Evolutionary conservation across 1,140 invertebrate genomes (phyloP).

Genomic region (Drosophila persimilis): DNA sequence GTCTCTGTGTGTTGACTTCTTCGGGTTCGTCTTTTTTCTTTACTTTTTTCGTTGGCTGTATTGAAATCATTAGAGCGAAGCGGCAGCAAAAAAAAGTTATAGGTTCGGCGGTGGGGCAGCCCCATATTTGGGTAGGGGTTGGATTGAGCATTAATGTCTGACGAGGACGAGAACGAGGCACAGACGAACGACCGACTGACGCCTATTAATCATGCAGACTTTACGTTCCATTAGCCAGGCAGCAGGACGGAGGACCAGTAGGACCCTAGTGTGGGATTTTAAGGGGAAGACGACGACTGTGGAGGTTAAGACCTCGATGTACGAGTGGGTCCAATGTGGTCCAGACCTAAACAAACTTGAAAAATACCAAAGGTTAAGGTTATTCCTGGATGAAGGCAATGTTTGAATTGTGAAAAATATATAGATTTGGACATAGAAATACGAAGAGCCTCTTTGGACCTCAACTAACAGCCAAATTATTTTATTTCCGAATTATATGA

Average conservation of each 20-base stretch:
- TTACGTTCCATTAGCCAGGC: slow-evolving; percentile 77
- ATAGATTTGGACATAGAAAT: too few species aligned
- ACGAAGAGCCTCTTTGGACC: too few species aligned
- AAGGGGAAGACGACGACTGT: slow-evolving; percentile 14
- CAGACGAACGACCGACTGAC: slow-evolving; percentile 62
- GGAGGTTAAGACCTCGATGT: slow-evolving; percentile 33
- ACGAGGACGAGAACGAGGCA: slow-evolving; percentile 35
- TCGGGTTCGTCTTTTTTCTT: slow-evolving; percentile 35
- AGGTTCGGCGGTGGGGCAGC: not conserved
- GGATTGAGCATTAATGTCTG: slow-evolving; percentile 64
- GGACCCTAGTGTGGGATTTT: not conserved
- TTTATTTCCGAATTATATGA: too few species aligned
- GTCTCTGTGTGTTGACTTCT: slow-evolving; percentile 32
- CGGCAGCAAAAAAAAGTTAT: slow-evolving; percentile 26
- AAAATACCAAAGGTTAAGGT: not conserved
- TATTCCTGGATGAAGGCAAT: too few species aligned
- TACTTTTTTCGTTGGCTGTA: slow-evolving; percentile 52
- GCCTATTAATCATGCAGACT: slow-evolving; percentile 81
- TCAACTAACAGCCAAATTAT: too few species aligned
- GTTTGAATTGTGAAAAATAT: too few species aligned
- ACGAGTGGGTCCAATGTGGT: slow-evolving; percentile 19
- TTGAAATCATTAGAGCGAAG: slow-evolving; percentile 77
- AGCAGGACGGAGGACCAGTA: slow-evolving; percentile 31
- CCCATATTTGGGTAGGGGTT: slow-evolving; percentile 2
- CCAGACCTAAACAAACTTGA: slow-evolving; percentile 19